Evolutionary conservation across 2,888 invertebrate genomes (phyloP).

Genomic region (Stenodera caucasica): DNA sequence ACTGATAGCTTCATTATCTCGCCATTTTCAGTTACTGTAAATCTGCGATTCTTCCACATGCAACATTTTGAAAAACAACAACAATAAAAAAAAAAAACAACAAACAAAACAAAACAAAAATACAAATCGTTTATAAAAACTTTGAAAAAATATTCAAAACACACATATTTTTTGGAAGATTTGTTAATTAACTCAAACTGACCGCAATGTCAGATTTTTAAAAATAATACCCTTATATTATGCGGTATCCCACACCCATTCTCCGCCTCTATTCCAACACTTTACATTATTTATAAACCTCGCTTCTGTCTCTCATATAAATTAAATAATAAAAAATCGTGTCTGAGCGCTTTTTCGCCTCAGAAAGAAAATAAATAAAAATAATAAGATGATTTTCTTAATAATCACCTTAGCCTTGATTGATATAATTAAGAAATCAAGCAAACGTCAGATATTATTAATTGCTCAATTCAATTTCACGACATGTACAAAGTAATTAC

Average conservation of each 20-base stretch:
- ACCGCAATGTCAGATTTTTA: constrained; percentile 25
- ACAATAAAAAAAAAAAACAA: not conserved
- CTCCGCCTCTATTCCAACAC: constrained; percentile 18
- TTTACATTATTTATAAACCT: constrained; percentile 10
- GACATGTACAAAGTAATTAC: constrained; percentile 12
- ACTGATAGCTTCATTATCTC: constrained; percentile 51
- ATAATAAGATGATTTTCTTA: not conserved
- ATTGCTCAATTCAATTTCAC: constrained; percentile 22
- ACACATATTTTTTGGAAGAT: not conserved
- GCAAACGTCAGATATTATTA: constrained; percentile 24
- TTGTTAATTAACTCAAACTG: constrained; percentile 26
- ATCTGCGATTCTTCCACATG: not conserved
- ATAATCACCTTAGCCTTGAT: constrained; percentile 6
- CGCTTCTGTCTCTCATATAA: constrained; percentile 4
- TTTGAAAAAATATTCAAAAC: not conserved
- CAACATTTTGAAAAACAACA: not conserved
- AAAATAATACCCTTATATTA: constrained; percentile 23
- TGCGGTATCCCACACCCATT: constrained; percentile 27
- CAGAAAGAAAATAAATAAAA: too few relatives aligned
- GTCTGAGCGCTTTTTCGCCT: not conserved
- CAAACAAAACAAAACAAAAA: not conserved
- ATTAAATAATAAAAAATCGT: constrained; percentile 1
- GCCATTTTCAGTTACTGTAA: constrained; percentile 26
- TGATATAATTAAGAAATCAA: constrained; percentile 24
- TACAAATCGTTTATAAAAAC: too few relatives aligned